Evolutionary conservation across 2,113 vertebrate genomes (phyloP).

Genomic region (Lycaon pictus): DNA sequence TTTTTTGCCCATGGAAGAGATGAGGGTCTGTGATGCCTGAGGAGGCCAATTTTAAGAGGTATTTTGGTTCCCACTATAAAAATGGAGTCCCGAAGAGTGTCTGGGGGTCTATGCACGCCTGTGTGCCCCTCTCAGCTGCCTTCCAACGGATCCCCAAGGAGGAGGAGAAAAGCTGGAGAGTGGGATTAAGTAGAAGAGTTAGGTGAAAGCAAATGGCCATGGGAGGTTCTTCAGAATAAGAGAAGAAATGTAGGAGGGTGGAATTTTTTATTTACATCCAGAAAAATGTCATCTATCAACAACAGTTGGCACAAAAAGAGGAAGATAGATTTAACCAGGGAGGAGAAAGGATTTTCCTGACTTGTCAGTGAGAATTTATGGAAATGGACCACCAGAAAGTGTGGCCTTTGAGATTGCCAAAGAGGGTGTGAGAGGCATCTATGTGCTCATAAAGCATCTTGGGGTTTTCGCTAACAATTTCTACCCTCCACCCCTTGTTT

Average conservation of each 20-base stretch:
- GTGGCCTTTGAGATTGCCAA: background rate
- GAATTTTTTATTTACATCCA: background rate
- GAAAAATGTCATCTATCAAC: background rate
- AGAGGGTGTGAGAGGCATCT: background rate
- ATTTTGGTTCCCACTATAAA: background rate
- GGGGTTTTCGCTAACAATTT: background rate
- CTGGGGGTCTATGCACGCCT: rapidly evolving
- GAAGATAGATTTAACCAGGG: background rate
- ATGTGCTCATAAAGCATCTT: background rate
- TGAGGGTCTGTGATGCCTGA: background rate
- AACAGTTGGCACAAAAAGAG: background rate
- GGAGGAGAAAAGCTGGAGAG: background rate
- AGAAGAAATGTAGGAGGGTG: background rate
- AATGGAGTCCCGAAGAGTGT: background rate
- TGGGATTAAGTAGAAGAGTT: background rate
- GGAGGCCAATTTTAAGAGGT: background rate
- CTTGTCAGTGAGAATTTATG: background rate
- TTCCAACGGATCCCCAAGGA: background rate
- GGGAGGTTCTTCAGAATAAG: background rate
- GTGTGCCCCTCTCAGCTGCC: background rate
- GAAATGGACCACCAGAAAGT: background rate
- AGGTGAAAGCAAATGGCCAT: background rate
- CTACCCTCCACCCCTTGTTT: background rate
- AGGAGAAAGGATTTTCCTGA: background rate
- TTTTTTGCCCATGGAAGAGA: slow-evolving; percentile 53